phyloP scores from a whole-genome alignment of 2,797 vertebrate species.

The Galago senegalensis region DNA sequence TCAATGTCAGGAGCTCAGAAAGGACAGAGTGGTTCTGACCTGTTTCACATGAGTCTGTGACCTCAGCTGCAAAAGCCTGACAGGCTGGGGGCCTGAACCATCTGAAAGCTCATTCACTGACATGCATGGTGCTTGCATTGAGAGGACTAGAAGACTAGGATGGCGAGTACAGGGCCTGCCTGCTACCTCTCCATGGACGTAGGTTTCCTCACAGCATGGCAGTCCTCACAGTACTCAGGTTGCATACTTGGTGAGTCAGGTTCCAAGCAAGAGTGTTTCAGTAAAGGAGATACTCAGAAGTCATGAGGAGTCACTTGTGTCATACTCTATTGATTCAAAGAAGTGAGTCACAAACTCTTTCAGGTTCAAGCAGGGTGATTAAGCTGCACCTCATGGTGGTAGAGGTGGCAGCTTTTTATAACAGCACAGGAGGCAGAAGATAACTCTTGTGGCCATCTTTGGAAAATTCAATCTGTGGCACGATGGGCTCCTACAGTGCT shows the following conservation, averaged over 20 bases:
- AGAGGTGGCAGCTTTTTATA: neutral
- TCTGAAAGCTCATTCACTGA: neutral
- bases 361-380: neutral
- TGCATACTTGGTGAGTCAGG: constrained; percentile 8
- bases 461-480: neutral
- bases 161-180: too few species aligned
- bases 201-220: neutral
- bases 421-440: neutral
- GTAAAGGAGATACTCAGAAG: neutral
- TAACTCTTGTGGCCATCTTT: neutral
- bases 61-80: neutral
- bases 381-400: neutral
- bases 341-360: constrained; percentile 55
- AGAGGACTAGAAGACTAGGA: neutral
- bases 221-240: neutral
- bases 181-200: neutral
- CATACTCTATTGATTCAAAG: constrained; percentile 29
- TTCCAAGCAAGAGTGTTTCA: neutral
- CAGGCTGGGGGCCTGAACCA: neutral
- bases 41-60: neutral
- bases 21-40: neutral
- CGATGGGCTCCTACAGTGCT: neutral
- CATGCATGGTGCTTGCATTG: neutral
- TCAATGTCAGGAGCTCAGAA: neutral
- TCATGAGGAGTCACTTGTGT: constrained; percentile 12